Base-by-base conservation (phyloP, 2,888 invertebrate genomes). In the Euzophera pinguis region DNA sequence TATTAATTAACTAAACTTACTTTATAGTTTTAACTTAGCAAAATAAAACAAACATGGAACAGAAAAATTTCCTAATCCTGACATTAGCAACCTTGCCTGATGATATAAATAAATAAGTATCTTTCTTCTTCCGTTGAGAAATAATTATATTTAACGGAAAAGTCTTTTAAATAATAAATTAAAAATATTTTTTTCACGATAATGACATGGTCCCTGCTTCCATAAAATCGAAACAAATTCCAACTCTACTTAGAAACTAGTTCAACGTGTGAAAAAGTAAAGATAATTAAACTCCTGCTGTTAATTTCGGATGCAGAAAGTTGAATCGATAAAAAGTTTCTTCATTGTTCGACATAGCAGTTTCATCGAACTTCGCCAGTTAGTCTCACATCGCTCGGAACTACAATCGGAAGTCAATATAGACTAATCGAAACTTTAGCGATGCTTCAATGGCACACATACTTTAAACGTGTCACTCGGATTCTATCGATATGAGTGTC, bases 391-490 rank as follows among this genome's bases (percentile, higher is more conserved):
- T 63, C 63, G 59, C 56, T 54, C 53, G 64, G 66, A 55, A 60
- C 61, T 54, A 58, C 67, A 59, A 72, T 69, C 65, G 69, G 70
- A 78, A 76, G 69, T 64, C 68, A 61, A 71, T 73, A 69, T 61
- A 66, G 58, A 70, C 62, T 62, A 57, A 69, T 72, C 65, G 61
- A 67, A 68, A 72, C 63, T 60, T 68, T 61, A 61, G 57, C 57
- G 56, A 61, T 56, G 61, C 61, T 63, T 66, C 69, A 62, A 72
- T 73, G 68, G 69, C 62, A 61, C 56, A 61, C 60, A 32, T 45
- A 69, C 65, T 69, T 65, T 55, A 66, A 66, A 62, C 62, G 69
- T 71, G 75, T 67, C 69, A 79, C 71, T 70, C 64, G 78, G n/a
- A 82, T 75, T 73, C 75, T 67, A 64, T 64, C 60, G 63, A 69